These are phyloP conservation scores for Venusia cambrica DNA, from an alignment of 2,888 invertebrate genomes.

Conservation along the genomic window DNA sequence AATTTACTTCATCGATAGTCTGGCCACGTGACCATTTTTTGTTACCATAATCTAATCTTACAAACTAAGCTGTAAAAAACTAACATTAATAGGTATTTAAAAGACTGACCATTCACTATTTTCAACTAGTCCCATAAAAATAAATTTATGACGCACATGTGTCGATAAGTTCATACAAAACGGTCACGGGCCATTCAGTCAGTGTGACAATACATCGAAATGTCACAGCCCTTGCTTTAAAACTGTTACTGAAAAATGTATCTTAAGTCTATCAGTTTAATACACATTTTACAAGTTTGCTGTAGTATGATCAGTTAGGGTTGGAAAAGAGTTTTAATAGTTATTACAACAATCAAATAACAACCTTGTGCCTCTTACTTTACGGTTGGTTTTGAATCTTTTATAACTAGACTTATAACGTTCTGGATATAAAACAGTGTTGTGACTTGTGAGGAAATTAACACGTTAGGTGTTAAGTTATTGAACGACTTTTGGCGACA, in stretches of 20 bases:
- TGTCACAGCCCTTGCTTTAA: conserved; percentile 34
- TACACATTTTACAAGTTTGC: background rate
- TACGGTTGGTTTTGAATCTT: background rate
- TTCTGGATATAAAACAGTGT: background rate
- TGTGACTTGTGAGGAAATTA: conserved; percentile 36
- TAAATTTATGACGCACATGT: conserved; percentile 68
- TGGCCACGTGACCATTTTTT: conserved; percentile 12
- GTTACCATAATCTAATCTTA: too few relatives aligned
- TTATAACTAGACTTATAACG: too few relatives aligned
- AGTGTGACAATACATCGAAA: conserved; percentile 36
- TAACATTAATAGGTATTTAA: conserved; percentile 38
- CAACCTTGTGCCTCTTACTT: background rate
- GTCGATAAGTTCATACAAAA: conserved; percentile 52
- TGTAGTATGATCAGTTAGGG: conserved; percentile 3
- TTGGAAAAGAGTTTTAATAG: conserved; percentile 12
- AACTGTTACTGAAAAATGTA: conserved; percentile 1
- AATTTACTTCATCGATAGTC: background rate
- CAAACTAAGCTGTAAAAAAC: conserved; percentile 30
- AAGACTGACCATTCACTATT: conserved; percentile 48
- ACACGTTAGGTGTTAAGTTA: conserved; percentile 54
- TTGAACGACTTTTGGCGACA: conserved; percentile 40
- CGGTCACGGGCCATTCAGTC: conserved; percentile 35
- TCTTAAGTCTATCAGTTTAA: background rate
- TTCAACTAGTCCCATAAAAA: conserved; percentile 62
- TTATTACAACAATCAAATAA: conserved; percentile 2